These are phyloP conservation scores for Cephus pygmeus DNA, from an alignment of 2,888 invertebrate species.

Conservation along the genomic window DNA sequence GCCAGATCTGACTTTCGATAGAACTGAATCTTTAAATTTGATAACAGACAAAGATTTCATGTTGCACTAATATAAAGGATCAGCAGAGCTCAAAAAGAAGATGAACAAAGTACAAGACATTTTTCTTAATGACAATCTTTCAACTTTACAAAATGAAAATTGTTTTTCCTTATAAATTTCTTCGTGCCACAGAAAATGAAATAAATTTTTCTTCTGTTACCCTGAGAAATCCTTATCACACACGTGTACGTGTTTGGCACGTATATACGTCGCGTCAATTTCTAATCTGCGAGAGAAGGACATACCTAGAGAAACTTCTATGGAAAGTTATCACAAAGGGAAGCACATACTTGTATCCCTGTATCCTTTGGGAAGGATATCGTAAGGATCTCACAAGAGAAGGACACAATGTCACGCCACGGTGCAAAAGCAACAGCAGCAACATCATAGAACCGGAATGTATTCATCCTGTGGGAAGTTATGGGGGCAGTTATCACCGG, in stretches of 20 bases:
- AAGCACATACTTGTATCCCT: neutral
- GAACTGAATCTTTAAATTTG: too few species aligned
- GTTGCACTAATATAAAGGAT: neutral
- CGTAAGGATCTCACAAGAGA: neutral
- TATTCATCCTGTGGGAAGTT: slow-evolving; percentile 40
- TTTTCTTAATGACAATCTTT: neutral
- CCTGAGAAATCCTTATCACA: neutral
- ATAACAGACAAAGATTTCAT: too few species aligned
- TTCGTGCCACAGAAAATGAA: neutral
- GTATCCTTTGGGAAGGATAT: neutral
- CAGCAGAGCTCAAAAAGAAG: neutral
- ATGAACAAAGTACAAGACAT: neutral
- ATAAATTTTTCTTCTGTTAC: neutral
- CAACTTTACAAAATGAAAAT: neutral
- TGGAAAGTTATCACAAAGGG: neutral
- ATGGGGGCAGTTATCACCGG: slow-evolving; percentile 51
- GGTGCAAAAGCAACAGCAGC: neutral
- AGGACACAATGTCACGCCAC: slow-evolving; percentile 12
- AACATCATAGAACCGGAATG: slow-evolving; percentile 18
- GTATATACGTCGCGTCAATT: neutral
- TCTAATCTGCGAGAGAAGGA: neutral
- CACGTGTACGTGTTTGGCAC: neutral
- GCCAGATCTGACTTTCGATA: too few species aligned
- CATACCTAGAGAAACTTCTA: neutral
- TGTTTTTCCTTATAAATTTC: neutral